Evolutionary conservation across 2,888 invertebrate species (phyloP).

Genomic region (Dysmachus trigonus): DNA sequence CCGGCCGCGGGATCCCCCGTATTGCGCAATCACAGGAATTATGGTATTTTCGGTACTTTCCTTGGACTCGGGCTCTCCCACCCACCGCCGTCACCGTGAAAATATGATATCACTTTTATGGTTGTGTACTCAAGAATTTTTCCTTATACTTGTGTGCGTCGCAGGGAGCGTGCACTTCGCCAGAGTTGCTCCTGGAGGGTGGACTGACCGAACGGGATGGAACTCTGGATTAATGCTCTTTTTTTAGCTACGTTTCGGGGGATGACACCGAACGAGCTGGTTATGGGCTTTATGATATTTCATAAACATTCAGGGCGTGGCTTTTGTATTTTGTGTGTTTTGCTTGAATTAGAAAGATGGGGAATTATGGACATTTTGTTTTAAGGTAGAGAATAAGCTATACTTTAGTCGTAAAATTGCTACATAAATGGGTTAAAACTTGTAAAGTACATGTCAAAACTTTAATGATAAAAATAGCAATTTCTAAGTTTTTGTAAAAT

Average conservation of each 20-base stretch:
- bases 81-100: constrained; percentile 21
- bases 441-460: too few relatives aligned
- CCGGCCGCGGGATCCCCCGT: constrained; percentile 43
- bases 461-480: too few relatives aligned
- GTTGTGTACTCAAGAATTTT: not conserved
- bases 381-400: not conserved
- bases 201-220: not conserved
- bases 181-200: not conserved
- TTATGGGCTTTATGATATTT: constrained; percentile 33
- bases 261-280: not conserved
- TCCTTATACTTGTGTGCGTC: not conserved
- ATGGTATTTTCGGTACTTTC: constrained; percentile 43
- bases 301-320: constrained; percentile 39
- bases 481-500: too few relatives aligned
- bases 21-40: constrained; percentile 48
- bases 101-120: constrained; percentile 43
- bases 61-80: constrained; percentile 20
- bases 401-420: too few relatives aligned
- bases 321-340: not conserved
- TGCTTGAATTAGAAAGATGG: not conserved
- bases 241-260: not conserved
- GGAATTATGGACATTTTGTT: not conserved
- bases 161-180: not conserved
- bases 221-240: not conserved
- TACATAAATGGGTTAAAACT: too few relatives aligned